These are phyloP conservation scores for Varroa destructor DNA, from an alignment of 1,140 invertebrate genomes.

Conservation along the genomic window DNA sequence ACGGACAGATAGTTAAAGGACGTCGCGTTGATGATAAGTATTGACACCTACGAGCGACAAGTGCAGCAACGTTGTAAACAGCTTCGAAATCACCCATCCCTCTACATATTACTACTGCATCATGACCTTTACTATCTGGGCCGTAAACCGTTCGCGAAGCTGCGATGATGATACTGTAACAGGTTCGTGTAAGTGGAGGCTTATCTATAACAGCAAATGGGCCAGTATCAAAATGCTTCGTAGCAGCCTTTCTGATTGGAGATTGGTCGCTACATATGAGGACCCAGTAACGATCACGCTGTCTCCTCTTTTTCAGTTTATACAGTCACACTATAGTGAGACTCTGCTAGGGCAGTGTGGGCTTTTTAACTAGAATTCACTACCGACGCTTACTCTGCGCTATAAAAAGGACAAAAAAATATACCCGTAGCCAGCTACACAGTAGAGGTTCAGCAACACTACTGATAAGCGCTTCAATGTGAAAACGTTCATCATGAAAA, in stretches of 20 bases:
- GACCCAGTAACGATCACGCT: no score
- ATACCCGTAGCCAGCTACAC: conserved; percentile 27
- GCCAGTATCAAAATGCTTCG: no score
- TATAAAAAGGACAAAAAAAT: no score
- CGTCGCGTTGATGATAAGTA: conserved; percentile 49
- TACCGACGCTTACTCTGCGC: no score
- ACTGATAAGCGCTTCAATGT: neutral
- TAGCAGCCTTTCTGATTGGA: no score
- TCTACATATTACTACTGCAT: conserved; percentile 31
- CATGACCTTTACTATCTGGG: conserved; percentile 30
- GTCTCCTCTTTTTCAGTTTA: no score
- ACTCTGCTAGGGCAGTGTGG: no score
- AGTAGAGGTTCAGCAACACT: conserved; percentile 32
- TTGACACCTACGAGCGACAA: conserved; percentile 38
- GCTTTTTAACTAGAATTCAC: no score
- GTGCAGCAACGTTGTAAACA: conserved; percentile 36
- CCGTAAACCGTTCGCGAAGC: conserved; percentile 38
- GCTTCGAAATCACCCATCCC: conserved; percentile 36
- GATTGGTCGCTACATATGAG: no score
- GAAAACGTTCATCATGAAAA: conserved; percentile 4
- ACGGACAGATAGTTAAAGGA: conserved; percentile 59
- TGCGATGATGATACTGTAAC: conserved; percentile 38
- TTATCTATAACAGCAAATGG: conserved; percentile 32
- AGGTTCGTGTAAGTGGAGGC: conserved; percentile 36
- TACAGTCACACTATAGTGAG: no score